These are phyloP conservation scores for Apus apus DNA, from an alignment of 2,113 vertebrate genomes.

Conservation along the genomic window DNA sequence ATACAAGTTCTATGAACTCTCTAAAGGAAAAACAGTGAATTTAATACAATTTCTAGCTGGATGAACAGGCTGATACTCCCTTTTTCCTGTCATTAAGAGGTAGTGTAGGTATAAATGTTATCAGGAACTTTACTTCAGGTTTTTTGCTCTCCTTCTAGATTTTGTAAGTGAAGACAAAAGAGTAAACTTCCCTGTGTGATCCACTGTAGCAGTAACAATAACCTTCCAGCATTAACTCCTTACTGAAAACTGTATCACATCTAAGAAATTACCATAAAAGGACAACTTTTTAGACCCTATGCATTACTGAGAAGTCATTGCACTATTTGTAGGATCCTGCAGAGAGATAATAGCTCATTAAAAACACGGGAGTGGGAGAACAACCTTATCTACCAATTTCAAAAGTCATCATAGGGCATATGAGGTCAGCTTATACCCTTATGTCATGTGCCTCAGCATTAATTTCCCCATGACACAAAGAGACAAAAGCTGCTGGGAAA, in stretches of 20 bases:
- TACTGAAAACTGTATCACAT: neutral
- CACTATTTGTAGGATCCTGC: conserved; percentile 25
- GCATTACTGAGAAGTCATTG: conserved; percentile 20
- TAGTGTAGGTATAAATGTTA: neutral
- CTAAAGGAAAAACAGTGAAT: neutral
- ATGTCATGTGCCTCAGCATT: neutral
- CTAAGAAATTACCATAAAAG: conserved; percentile 22
- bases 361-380: neutral
- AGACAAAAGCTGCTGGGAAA: conserved; percentile 9
- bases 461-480: conserved; percentile 14
- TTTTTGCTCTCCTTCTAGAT: neutral
- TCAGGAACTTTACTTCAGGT: neutral
- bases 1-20: neutral
- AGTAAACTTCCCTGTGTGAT: neutral
- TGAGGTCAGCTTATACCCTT: neutral
- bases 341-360: conserved; percentile 26
- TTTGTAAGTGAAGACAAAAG: neutral
- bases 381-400: conserved; percentile 18
- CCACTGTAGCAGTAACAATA: neutral
- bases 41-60: neutral
- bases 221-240: neutral
- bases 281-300: neutral
- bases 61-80: neutral
- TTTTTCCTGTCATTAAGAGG: neutral
- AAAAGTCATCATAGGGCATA: neutral